Percentiles rank a stretch among this genome's conserved stretches.
Evolutionary conservation across 2,797 vertebrate species (phyloP).

Genomic region (Myotis vivesi): DNA sequence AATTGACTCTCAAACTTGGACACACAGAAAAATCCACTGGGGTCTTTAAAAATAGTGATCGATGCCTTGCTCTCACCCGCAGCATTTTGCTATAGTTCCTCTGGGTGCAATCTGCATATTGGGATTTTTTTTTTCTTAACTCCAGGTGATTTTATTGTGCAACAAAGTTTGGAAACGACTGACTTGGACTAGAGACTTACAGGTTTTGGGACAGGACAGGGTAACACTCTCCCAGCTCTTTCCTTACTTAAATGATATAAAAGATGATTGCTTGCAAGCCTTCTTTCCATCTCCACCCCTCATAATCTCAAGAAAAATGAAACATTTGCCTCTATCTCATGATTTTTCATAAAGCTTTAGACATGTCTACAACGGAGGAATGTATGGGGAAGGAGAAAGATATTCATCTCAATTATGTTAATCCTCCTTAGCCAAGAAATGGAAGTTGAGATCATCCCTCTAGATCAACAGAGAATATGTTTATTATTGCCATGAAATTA

Average conservation of each 20-base stretch:
- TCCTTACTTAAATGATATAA: conserved; percentile 26
- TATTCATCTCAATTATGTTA: conserved; percentile 72
- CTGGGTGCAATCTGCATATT: neutral
- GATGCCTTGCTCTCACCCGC: neutral
- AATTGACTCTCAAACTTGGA: neutral
- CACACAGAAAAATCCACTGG: neutral
- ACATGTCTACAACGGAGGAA: conserved; percentile 35
- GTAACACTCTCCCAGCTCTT: neutral
- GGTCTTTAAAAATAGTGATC: neutral
- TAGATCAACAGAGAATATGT: conserved; percentile 64
- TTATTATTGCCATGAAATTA: conserved; percentile 67
- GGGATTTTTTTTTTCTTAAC: neutral
- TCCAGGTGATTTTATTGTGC: neutral
- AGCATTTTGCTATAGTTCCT: neutral
- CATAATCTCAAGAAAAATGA: conserved; percentile 32
- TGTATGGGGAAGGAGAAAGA: conserved; percentile 30
- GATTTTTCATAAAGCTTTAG: conserved; percentile 69
- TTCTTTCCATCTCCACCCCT: neutral
- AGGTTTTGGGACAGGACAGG: neutral
- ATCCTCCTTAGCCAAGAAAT: conserved; percentile 66
- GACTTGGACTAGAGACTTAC: neutral
- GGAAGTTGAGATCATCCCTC: conserved; percentile 66
- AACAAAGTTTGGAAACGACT: neutral
- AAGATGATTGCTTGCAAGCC: conserved; percentile 48
- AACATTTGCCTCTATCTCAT: neutral